phyloP scores from a whole-genome alignment of 2,797 vertebrate genomes.

The Mormyrus proboscirostris region DNA sequence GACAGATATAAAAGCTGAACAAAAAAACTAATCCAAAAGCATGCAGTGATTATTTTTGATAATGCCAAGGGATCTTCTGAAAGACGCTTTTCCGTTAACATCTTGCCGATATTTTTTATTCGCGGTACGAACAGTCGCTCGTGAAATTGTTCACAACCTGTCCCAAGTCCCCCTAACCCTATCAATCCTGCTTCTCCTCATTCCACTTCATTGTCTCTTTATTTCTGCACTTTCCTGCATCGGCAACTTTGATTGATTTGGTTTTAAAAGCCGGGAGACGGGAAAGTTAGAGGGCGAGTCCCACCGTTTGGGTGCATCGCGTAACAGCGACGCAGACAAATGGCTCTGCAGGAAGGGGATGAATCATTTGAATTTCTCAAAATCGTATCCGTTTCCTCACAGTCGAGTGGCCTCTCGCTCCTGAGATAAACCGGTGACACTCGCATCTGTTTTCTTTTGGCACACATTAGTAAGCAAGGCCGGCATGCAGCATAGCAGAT shows the following conservation, averaged over 20 bases:
- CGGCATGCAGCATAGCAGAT: not conserved
- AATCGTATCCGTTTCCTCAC: conserved; percentile 33
- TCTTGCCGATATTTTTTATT: conserved; percentile 43
- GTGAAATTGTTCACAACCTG: conserved; percentile 44
- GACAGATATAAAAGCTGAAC: not conserved
- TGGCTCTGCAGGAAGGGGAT: conserved; percentile 25
- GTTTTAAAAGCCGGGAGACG: conserved; percentile 50
- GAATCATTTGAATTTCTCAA: conserved; percentile 45
- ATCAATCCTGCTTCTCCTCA: conserved; percentile 59
- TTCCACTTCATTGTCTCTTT: conserved; percentile 65
- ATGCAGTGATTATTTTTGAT: conserved; percentile 31
- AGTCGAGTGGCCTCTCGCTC: conserved; percentile 31
- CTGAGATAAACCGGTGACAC: conserved; percentile 38
- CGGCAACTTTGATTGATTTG: conserved; percentile 61
- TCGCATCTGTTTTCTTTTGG: conserved; percentile 43
- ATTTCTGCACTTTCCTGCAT: conserved; percentile 59
- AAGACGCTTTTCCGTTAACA: conserved; percentile 33
- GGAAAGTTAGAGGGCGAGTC: conserved; percentile 52
- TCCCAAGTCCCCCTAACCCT: conserved; percentile 47
- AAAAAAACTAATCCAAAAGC: conserved; percentile 15
- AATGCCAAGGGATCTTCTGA: conserved; percentile 35
- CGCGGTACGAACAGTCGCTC: conserved; percentile 32
- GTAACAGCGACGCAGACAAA: conserved; percentile 59
- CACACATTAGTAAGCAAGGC: conserved; percentile 31
- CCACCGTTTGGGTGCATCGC: conserved; percentile 55